These are phyloP conservation scores for Brachionus paranguensis DNA, from an alignment of 1,140 invertebrate species.

Conservation along the genomic window DNA sequence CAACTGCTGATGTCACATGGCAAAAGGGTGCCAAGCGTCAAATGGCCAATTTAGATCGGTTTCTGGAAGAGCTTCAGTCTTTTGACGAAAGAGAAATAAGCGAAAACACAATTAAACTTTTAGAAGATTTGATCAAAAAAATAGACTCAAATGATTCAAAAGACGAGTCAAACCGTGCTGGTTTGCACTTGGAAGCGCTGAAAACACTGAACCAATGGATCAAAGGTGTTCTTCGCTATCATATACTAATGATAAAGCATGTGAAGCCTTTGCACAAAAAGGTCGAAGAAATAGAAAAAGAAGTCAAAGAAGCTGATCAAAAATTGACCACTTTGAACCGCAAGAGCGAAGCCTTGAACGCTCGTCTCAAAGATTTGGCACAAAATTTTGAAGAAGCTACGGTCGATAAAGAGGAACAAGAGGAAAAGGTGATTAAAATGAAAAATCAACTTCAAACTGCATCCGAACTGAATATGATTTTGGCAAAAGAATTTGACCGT, in stretches of 20 bases:
- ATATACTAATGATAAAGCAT: conserved; percentile 53
- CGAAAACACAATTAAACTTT: conserved; percentile 49
- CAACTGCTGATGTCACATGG: conserved; percentile 54
- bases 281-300: conserved; percentile 51
- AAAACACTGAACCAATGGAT: conserved; percentile 46
- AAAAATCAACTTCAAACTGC: conserved; percentile 52
- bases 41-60: conserved; percentile 55
- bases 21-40: conserved; percentile 55
- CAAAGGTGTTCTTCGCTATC: conserved; percentile 50
- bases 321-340: conserved; percentile 51
- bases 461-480: conserved; percentile 51
- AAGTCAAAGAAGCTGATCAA: conserved; percentile 53
- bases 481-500: conserved; percentile 49
- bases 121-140: conserved; percentile 54
- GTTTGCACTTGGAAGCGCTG: background rate
- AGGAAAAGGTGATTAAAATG: conserved; percentile 53
- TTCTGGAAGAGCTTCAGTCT: conserved; percentile 53
- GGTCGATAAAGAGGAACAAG: conserved; percentile 55
- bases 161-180: background rate
- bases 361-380: conserved; percentile 50
- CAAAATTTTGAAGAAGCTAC: conserved; percentile 55
- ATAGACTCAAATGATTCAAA: conserved; percentile 9
- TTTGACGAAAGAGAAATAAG: conserved; percentile 54
- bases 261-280: conserved; percentile 55
- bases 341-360: conserved; percentile 50